Conservation (phyloP, 1,140 invertebrate genomes). For the Halictus rubicundus region DNA sequence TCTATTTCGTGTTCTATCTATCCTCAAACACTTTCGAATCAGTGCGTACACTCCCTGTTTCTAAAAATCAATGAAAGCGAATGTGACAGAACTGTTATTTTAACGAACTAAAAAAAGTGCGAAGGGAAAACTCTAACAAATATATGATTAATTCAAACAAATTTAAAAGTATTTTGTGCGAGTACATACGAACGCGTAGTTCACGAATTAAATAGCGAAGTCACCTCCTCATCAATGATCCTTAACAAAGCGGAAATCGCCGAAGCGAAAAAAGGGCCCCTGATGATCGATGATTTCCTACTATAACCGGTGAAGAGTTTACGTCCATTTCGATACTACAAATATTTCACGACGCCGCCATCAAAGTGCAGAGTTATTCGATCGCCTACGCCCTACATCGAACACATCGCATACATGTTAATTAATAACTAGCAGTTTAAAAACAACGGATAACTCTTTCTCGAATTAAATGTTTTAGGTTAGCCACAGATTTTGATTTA, state of each 20-base stretch:
- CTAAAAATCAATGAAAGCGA: not conserved
- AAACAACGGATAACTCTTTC: not conserved
- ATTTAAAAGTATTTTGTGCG: not conserved
- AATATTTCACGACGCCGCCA: not conserved
- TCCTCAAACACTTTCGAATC: not conserved
- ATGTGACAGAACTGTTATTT: not conserved
- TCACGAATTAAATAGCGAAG: not conserved
- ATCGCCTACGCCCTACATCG: not conserved
- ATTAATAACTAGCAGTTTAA: not conserved
- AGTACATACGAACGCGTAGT: not conserved
- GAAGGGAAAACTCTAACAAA: not conserved
- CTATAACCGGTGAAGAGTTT: not conserved
- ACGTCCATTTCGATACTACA: not conserved
- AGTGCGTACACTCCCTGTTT: not conserved
- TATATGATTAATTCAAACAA: not conserved
- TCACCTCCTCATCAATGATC: not conserved
- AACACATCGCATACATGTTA: slow-evolving; percentile 14
- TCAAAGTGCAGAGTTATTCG: not conserved
- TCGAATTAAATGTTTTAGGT: too few species aligned
- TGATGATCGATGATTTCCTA: not conserved
- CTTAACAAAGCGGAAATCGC: slow-evolving; percentile 21
- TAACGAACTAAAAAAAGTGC: too few species aligned
- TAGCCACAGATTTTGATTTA: slow-evolving; percentile 4
- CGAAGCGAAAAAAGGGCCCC: slow-evolving; percentile 6
- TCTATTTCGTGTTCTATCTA: not conserved